Percentiles rank a stretch among this genome's conserved stretches.
Evolutionary conservation across 2,113 vertebrate species (phyloP).

Genomic region (Cygnus buccinator): DNA sequence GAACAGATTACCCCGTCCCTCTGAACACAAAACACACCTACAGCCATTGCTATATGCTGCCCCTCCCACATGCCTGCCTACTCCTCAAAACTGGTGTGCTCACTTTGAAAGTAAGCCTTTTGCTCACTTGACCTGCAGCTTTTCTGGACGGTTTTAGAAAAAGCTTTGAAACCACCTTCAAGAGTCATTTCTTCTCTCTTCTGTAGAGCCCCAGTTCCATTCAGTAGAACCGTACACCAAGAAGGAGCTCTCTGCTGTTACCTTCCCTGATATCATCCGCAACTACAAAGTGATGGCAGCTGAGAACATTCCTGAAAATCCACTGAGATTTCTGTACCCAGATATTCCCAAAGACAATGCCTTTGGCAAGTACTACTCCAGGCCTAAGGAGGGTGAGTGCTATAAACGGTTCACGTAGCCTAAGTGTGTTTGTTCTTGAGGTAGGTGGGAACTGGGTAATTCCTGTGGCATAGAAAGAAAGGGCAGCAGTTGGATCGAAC

Average conservation of each 20-base stretch:
- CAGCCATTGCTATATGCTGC: background rate
- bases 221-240: slow-evolving; percentile 96
- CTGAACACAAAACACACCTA: background rate
- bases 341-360: slow-evolving; percentile 90
- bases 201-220: slow-evolving; percentile 85
- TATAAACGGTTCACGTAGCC: fast-evolving
- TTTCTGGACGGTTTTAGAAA: background rate
- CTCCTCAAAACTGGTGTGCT: background rate
- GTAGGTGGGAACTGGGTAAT: fast-evolving
- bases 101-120: background rate
- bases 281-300: slow-evolving; percentile 97
- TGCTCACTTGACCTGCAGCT: background rate
- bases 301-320: slow-evolving; percentile 95
- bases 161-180: background rate
- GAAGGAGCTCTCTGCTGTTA: slow-evolving; percentile 91
- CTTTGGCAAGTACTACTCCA: slow-evolving; percentile 96
- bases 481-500: background rate
- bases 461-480: background rate
- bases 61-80: background rate
- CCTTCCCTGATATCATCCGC: slow-evolving; percentile 94
- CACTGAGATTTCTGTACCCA: slow-evolving; percentile 91
- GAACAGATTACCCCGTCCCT: background rate
- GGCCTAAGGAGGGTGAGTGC: slow-evolving; percentile 88
- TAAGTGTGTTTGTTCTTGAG: background rate
- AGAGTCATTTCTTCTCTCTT: background rate